Conservation (phyloP, 2,888 invertebrate genomes). For the Macaria notata region DNA sequence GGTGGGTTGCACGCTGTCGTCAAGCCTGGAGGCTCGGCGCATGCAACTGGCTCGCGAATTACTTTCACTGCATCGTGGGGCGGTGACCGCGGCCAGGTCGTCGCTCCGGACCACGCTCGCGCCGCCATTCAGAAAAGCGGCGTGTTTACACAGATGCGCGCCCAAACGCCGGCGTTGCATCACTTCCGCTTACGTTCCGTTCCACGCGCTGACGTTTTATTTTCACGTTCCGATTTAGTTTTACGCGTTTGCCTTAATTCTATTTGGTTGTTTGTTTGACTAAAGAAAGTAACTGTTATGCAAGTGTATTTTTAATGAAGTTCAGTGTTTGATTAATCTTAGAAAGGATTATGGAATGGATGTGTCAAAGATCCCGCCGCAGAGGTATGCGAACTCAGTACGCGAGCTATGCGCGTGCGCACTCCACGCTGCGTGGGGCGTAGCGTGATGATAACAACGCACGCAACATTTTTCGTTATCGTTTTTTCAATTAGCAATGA, state of each 20-base stretch:
- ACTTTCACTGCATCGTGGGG: constrained; percentile 80
- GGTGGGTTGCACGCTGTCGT: constrained; percentile 19
- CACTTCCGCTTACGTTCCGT: constrained; percentile 79
- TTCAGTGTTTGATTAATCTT: too few relatives aligned
- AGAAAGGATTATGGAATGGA: too few relatives aligned
- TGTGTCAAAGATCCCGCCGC: neutral
- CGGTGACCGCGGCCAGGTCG: constrained; percentile 76
- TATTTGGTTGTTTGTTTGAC: neutral
- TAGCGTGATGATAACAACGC: constrained; percentile 52
- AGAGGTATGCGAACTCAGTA: constrained; percentile 32
- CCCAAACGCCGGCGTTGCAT: constrained; percentile 77
- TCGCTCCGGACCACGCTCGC: constrained; percentile 67
- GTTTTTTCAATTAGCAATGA: constrained; percentile 34
- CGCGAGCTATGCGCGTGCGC: constrained; percentile 38
- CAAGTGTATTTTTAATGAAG: too few relatives aligned
- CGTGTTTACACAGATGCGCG: constrained; percentile 81
- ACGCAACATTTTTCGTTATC: constrained; percentile 49
- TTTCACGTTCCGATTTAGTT: constrained; percentile 63
- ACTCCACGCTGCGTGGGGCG: constrained; percentile 40
- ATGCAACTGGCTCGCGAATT: constrained; percentile 76
- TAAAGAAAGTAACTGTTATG: too few relatives aligned
- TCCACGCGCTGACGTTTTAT: constrained; percentile 57
- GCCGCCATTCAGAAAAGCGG: constrained; percentile 78
- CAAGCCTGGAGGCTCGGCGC: constrained; percentile 61
- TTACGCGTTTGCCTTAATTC: constrained; percentile 42